Conservation (phyloP, 1,140 invertebrate species). For the Saccostrea echinata region DNA sequence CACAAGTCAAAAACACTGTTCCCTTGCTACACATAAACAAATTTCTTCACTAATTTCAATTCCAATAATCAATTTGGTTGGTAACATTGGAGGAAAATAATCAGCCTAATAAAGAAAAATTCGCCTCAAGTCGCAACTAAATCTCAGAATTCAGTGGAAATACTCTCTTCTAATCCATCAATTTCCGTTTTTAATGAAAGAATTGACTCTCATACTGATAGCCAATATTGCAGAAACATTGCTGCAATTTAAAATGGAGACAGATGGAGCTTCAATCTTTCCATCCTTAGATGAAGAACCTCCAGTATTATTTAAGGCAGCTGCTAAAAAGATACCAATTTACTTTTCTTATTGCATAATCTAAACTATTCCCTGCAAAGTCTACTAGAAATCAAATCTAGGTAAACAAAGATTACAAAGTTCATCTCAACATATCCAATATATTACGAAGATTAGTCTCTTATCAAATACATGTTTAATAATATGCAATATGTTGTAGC, state of each 20-base stretch:
- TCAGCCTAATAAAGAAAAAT: conserved; percentile 14
- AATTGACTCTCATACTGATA: background rate
- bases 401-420: too few relatives aligned
- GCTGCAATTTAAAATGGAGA: background rate
- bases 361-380: too few relatives aligned
- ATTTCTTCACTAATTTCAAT: conserved; percentile 22
- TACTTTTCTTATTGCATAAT: too few relatives aligned
- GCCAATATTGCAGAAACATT: background rate
- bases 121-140: background rate
- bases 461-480: too few relatives aligned
- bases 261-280: too few relatives aligned
- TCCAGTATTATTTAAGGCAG: too few relatives aligned
- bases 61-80: conserved; percentile 32
- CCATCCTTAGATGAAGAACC: too few relatives aligned
- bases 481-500: too few relatives aligned
- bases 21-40: conserved; percentile 15
- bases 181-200: conserved; percentile 21
- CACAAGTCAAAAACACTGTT: background rate
- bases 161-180: background rate
- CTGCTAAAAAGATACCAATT: too few relatives aligned
- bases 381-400: too few relatives aligned
- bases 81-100: background rate
- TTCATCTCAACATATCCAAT: too few relatives aligned
- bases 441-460: too few relatives aligned
- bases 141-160: background rate